These are phyloP conservation scores for Siniperca obscura DNA, from an alignment of 2,797 vertebrate species.

Conservation along the genomic window DNA sequence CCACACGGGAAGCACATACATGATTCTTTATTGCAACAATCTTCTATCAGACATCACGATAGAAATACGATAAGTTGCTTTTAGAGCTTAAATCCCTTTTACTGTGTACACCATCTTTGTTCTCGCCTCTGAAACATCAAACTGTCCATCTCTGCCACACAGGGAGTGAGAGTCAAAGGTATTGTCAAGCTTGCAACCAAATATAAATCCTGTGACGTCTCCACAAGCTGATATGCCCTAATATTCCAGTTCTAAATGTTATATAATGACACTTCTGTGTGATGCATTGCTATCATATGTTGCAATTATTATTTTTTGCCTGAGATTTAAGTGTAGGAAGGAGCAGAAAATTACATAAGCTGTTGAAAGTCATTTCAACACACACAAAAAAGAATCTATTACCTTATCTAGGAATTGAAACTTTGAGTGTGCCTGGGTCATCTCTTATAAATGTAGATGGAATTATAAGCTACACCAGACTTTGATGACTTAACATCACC, in stretches of 20 bases:
- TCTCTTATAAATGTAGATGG: conserved; percentile 16
- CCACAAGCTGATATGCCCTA: conserved; percentile 52
- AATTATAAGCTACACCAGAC: neutral
- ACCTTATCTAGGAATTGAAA: conserved; percentile 13
- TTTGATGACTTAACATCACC: neutral
- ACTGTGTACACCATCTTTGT: conserved; percentile 50
- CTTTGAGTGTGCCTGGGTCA: conserved; percentile 1
- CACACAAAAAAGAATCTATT: conserved; percentile 9
- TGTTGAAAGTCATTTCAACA: conserved; percentile 28
- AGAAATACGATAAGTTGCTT: conserved; percentile 36
- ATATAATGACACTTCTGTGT: conserved; percentile 64
- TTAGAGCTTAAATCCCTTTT: conserved; percentile 39
- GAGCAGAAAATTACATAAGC: conserved; percentile 64
- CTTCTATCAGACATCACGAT: conserved; percentile 24
- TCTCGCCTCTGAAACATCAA: conserved; percentile 54
- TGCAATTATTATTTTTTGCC: conserved; percentile 45
- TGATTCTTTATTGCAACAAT: conserved; percentile 17
- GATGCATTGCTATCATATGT: conserved; percentile 58
- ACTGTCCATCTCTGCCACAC: conserved; percentile 52
- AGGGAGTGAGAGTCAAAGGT: conserved; percentile 62
- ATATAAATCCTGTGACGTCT: conserved; percentile 75
- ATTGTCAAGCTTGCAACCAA: conserved; percentile 67
- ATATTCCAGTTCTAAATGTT: conserved; percentile 66
- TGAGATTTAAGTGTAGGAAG: conserved; percentile 63
- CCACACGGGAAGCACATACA: conserved; percentile 6